These are phyloP conservation scores for Drosophila gunungcola DNA, from an alignment of 1,140 invertebrate genomes.

Conservation along the genomic window DNA sequence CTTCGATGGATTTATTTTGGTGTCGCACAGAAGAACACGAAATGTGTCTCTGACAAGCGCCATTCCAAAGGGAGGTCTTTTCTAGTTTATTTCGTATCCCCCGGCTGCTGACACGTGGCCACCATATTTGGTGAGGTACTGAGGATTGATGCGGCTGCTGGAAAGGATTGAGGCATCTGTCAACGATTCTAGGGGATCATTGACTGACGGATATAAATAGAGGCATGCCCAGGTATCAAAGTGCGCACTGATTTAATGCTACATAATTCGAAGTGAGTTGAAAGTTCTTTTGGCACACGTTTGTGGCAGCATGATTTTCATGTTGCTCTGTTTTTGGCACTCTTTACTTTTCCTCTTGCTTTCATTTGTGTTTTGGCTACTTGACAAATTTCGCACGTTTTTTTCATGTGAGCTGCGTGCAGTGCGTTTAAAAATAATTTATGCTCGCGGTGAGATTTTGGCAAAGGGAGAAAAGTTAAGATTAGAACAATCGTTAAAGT, in stretches of 20 bases:
- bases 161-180: constrained; percentile 43
- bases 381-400: constrained; percentile 54
- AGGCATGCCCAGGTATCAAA: constrained; percentile 32
- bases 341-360: constrained; percentile 12
- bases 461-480: constrained; percentile 1
- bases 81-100: constrained; percentile 7
- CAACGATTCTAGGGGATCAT: constrained; percentile 48
- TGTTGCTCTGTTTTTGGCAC: constrained; percentile 21
- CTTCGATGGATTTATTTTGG: constrained; percentile 48
- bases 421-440: constrained; percentile 47
- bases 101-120: constrained; percentile 21
- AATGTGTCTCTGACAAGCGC: constrained; percentile 19
- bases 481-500: constrained; percentile 8
- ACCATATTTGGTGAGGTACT: constrained; percentile 38
- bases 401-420: constrained; percentile 31
- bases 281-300: constrained; percentile 50
- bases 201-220: constrained; percentile 69
- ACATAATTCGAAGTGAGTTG: constrained; percentile 54
- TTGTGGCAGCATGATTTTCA: constrained; percentile 42
- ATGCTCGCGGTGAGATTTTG: constrained; percentile 10
- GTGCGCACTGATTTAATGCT: constrained; percentile 46
- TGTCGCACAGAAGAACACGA: constrained; percentile 23
- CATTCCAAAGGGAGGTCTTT: constrained; percentile 24
- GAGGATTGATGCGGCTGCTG: constrained; percentile 21
- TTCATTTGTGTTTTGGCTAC: constrained; percentile 39